Conservation (phyloP, 2,888 invertebrate species). For the Patella ulyssiponensis region DNA sequence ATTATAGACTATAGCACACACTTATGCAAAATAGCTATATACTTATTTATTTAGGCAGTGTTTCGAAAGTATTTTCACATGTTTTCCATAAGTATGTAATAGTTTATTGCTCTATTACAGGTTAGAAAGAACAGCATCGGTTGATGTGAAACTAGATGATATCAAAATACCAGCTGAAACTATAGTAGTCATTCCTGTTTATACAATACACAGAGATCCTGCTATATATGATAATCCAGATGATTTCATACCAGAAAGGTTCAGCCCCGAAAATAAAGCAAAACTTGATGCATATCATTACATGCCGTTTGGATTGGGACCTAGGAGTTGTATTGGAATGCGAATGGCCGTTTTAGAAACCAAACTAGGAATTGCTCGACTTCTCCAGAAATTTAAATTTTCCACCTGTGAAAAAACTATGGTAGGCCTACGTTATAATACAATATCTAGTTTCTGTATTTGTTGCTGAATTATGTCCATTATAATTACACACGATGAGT, state of each 20-base stretch:
- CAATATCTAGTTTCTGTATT: no score
- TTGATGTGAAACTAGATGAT: neutral
- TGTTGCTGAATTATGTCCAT: no score
- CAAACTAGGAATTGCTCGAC: neutral
- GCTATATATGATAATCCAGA: neutral
- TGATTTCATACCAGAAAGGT: neutral
- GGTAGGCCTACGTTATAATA: neutral
- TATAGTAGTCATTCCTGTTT: neutral
- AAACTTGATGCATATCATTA: neutral
- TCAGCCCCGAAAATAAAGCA: neutral
- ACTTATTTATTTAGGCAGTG: no score
- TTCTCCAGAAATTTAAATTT: constrained; percentile 4
- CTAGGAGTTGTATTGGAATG: constrained; percentile 5
- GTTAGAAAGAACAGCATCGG: neutral
- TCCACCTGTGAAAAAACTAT: constrained; percentile 1
- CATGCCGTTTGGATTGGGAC: neutral
- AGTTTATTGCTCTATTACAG: neutral
- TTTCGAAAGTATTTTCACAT: no score
- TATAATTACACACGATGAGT: no score
- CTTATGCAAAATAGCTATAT: no score
- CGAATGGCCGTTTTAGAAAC: neutral
- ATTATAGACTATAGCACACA: no score
- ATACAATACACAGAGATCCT: neutral
- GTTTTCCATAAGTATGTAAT: no score
- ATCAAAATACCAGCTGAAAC: neutral